Base-by-base conservation (phyloP, 2,113 vertebrate species). In the Lanius collurio region DNA sequence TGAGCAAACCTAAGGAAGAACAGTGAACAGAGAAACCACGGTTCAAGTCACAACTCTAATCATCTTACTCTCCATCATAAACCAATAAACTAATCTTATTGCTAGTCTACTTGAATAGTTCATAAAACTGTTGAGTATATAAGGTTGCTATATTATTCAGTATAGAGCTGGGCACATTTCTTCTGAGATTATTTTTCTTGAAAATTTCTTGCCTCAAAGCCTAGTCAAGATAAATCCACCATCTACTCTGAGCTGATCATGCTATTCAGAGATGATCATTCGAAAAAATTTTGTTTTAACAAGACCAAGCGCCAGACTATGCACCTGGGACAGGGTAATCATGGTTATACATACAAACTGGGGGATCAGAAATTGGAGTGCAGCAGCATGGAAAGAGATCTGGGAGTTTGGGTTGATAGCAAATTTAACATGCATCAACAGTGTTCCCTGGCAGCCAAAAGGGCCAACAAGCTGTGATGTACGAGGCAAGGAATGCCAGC, bases 361-460 rank as follows among this genome's bases (percentile, higher is more conserved):
- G 4, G 10, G 6, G 9, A 59, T 39, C 8, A 44, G 44, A 39
- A 28, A 7, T 11, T 52, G 53, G 16, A 60, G 23, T 5, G 9
- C 5, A 46, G 11, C 7, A 26, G 9, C 0, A 0, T 46, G 46
- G 12, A n/a, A 52, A 53, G 15, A 46, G 6, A 60, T 53, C 24
- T 53, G 13, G 16, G 10, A 11, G 10, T 39, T 21, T 46, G 53
- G 20, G 28, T 21, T 68, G 24, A 46, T 12, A n/a, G n/a, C 5
- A 59, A 21, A 20, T 67, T 82, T 28, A 53, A 18, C 24, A 30
- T 12, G 11, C n/a, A 28, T 30, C 16, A 22, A 0, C 28, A 60
- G 11, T 28, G 33, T 16, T 59, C 44, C 15, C n/a, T 67, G 24
- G 33, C 23, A 60, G n/a, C 28, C 28, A 18, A 39, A 60, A 60